Evolutionary conservation across 2,113 vertebrate genomes (phyloP).

Genomic region (Neogale vison): DNA sequence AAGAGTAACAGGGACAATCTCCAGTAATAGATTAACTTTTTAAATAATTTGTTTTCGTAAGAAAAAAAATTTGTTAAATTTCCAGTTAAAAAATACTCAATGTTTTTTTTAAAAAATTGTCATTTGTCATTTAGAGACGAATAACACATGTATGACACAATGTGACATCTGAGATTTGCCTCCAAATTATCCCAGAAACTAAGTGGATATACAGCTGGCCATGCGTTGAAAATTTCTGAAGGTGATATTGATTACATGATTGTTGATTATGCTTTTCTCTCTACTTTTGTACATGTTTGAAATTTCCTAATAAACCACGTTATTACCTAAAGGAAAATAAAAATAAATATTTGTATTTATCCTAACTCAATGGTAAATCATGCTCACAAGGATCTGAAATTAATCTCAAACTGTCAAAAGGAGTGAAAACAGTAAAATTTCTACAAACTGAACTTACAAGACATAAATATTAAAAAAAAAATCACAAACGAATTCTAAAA

Average conservation of each 20-base stretch:
- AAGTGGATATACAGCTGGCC: background rate
- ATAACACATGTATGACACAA: background rate
- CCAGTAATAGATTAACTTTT: background rate
- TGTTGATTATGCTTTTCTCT: background rate
- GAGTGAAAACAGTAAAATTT: background rate
- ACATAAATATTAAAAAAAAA: background rate
- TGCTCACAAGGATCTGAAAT: background rate
- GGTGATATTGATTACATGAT: background rate
- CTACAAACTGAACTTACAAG: conserved; percentile 2
- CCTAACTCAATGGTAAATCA: background rate
- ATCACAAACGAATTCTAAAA: background rate
- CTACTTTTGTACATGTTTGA: background rate
- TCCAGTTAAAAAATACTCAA: background rate
- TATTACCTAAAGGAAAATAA: conserved; percentile 6
- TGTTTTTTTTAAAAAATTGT: background rate
- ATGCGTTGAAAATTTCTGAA: background rate
- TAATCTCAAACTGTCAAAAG: background rate
- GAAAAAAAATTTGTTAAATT: background rate
- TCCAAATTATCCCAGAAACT: background rate
- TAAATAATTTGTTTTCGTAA: background rate
- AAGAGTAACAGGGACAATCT: background rate
- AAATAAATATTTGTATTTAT: background rate
- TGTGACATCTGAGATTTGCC: background rate
- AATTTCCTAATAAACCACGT: conserved; percentile 29
- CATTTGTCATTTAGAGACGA: background rate